A percentile compares a stretch with the other conserved stretches of the same genome.
Conservation (phyloP, 1,140 invertebrate genomes). For the Drosophila melanica region DNA sequence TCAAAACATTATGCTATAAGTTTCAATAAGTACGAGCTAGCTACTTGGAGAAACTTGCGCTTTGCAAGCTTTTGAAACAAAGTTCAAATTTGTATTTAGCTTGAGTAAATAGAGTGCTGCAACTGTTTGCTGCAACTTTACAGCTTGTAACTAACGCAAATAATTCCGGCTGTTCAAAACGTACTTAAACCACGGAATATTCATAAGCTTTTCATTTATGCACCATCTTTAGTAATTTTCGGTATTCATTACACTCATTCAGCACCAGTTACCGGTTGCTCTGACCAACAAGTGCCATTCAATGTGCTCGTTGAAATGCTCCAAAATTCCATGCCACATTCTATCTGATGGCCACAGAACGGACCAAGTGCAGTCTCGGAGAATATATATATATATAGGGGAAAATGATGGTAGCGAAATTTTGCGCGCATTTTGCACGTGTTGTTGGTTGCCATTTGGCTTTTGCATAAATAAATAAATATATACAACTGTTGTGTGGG, state of each 20-base stretch:
- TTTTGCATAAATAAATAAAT: slow-evolving; percentile 70
- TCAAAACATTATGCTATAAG: no score
- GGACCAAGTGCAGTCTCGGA: slow-evolving; percentile 23
- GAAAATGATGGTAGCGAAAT: slow-evolving; percentile 40
- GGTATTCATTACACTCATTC: slow-evolving; percentile 19
- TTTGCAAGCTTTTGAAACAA: neutral
- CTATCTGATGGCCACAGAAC: neutral
- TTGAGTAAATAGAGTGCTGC: neutral
- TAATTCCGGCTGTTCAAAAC: slow-evolving; percentile 9
- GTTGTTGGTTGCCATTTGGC: slow-evolving; percentile 54
- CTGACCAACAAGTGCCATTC: slow-evolving; percentile 59
- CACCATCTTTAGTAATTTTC: slow-evolving; percentile 24
- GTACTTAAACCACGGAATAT: slow-evolving; percentile 22
- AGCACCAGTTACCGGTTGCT: slow-evolving; percentile 2
- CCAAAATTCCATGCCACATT: slow-evolving; percentile 1
- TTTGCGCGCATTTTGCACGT: slow-evolving; percentile 62
- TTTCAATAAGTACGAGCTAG: no score
- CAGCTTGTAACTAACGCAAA: neutral
- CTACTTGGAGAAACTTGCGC: no score
- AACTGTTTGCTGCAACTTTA: neutral
- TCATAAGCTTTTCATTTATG: slow-evolving; percentile 40
- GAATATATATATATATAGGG: slow-evolving; percentile 26
- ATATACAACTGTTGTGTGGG: slow-evolving; percentile 44
- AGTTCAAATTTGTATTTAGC: neutral
- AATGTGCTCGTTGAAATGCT: slow-evolving; percentile 45